These are phyloP conservation scores for Aphelinus certus DNA, from an alignment of 1,140 invertebrate species.

Conservation along the genomic window DNA sequence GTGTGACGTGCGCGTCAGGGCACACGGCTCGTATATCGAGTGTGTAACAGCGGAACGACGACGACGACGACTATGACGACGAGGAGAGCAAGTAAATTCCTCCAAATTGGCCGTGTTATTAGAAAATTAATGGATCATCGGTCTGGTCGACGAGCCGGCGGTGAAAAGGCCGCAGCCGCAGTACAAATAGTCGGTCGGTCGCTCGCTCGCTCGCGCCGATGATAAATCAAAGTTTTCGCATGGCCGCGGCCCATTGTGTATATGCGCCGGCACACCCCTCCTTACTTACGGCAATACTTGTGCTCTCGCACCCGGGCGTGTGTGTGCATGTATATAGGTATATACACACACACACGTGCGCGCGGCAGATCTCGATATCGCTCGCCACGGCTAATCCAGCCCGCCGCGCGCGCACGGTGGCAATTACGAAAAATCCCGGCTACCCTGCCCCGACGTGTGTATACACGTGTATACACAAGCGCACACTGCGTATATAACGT, in stretches of 20 bases:
- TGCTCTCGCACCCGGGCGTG: neutral
- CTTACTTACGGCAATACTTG: too few species aligned
- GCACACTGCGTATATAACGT: constrained; percentile 10
- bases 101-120: constrained; percentile 49
- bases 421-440: too few species aligned
- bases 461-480: neutral
- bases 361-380: neutral
- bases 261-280: too few species aligned
- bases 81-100: constrained; percentile 38
- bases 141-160: neutral
- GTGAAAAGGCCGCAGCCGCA: too few species aligned
- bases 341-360: constrained; percentile 30
- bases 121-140: constrained; percentile 62
- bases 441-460: too few species aligned
- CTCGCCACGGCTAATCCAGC: neutral
- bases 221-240: constrained; percentile 66
- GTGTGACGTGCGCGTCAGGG: too few species aligned
- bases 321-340: constrained; percentile 7
- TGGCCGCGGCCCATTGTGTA: constrained; percentile 56
- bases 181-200: neutral
- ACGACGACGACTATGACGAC: constrained; percentile 26
- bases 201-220: constrained; percentile 43
- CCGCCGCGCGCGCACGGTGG: constrained; percentile 21
- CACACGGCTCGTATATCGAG: too few species aligned
- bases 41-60: too few species aligned